These are phyloP conservation scores for Hypsopygia costalis DNA, from an alignment of 2,888 invertebrate genomes.

Conservation along the genomic window DNA sequence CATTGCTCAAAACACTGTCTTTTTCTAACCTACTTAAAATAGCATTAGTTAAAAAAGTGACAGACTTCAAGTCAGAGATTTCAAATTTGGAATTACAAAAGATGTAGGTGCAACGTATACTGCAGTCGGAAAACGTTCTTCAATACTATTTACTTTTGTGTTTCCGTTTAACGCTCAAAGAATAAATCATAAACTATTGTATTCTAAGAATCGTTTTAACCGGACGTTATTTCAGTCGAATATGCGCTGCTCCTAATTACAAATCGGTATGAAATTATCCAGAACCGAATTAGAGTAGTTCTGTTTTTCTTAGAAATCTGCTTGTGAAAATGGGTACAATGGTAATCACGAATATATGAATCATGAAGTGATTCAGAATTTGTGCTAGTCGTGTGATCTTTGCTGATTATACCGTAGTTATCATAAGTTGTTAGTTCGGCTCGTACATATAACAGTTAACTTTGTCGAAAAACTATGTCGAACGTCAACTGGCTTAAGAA, in stretches of 20 bases:
- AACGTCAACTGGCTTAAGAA: no score
- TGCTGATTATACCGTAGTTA: no score
- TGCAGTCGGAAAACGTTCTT: neutral
- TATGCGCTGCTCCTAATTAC: neutral
- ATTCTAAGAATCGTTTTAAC: neutral
- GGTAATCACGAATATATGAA: no score
- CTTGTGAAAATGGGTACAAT: neutral
- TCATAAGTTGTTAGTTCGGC: no score
- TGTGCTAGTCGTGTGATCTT: no score
- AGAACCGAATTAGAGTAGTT: neutral
- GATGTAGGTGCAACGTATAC: neutral
- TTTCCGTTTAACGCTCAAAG: neutral
- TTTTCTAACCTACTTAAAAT: conserved; percentile 23
- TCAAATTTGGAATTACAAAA: neutral
- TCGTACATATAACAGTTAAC: no score
- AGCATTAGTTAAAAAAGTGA: conserved; percentile 19
- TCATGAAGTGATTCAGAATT: no score
- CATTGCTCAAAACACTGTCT: conserved; percentile 21
- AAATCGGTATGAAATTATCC: neutral
- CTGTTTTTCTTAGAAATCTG: neutral
- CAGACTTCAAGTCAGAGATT: conserved; percentile 9
- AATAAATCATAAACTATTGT: no score
- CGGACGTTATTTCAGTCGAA: neutral
- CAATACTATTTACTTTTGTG: neutral
- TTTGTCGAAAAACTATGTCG: no score